phyloP scores from a whole-genome alignment of 2,113 vertebrate species.

The Thinocorus orbignyianus region DNA sequence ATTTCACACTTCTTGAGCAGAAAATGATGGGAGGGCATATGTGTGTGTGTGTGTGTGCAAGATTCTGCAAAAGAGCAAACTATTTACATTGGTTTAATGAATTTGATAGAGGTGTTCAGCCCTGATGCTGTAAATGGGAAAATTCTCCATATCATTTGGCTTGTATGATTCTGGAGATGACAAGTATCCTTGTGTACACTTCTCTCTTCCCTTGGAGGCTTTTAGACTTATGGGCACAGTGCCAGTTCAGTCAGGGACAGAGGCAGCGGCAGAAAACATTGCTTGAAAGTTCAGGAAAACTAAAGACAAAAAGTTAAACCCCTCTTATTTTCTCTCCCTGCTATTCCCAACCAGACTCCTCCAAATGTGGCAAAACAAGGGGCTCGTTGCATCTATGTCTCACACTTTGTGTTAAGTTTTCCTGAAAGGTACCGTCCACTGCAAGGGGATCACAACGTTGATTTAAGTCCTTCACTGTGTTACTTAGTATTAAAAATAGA shows the following conservation, averaged over 20 bases:
- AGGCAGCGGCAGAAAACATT: not conserved
- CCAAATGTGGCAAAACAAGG: not conserved
- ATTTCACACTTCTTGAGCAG: not conserved
- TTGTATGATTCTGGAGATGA: not conserved
- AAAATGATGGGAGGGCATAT: not conserved
- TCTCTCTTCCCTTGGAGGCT: not conserved
- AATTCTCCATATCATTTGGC: not conserved
- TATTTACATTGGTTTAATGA: not conserved
- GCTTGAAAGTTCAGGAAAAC: not conserved
- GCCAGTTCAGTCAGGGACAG: not conserved
- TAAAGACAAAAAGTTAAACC: not conserved
- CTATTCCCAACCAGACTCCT: not conserved
- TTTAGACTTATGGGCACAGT: not conserved
- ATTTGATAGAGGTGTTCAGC: not conserved
- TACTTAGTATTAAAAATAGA: not conserved
- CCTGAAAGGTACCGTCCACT: not conserved
- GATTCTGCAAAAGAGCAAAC: not conserved
- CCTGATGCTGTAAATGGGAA: not conserved
- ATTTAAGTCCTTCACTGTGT: not conserved
- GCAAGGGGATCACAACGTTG: not conserved
- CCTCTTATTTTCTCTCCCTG: not conserved
- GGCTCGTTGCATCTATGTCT: not conserved
- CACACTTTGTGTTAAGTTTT: not conserved
- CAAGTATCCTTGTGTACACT: not conserved
- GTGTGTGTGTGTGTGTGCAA: not conserved